phyloP scores from a whole-genome alignment of 1,140 invertebrate species.

The Caerostris darwini region DNA sequence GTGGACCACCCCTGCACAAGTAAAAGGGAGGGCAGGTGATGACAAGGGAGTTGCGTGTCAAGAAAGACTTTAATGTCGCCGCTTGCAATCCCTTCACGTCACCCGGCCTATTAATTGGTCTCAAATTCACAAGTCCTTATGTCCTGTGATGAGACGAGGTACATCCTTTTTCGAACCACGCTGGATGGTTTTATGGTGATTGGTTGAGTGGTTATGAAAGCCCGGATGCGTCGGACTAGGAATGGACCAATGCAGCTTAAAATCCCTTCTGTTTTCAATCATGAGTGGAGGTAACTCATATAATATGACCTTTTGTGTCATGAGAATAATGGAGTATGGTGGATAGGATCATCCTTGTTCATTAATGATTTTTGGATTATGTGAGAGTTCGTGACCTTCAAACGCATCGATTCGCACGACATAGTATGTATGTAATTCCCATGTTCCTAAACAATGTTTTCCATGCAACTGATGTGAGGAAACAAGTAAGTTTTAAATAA shows the following conservation, averaged over 20 bases:
- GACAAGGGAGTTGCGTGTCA: conserved; percentile 15
- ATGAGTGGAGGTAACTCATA: not conserved
- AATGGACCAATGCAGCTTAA: not conserved
- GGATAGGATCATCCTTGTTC: not conserved
- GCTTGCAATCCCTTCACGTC: conserved; percentile 59
- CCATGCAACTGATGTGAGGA: not conserved
- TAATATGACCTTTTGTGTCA: conserved; percentile 5
- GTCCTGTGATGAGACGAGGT: conserved; percentile 25
- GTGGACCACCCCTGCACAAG: conserved; percentile 59
- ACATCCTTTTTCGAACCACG: conserved; percentile 46
- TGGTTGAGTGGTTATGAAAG: conserved; percentile 28
- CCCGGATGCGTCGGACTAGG: conserved; percentile 13
- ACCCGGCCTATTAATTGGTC: conserved; percentile 62
- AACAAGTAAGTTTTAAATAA: too few relatives aligned
- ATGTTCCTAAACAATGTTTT: not conserved
- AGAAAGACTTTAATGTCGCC: not conserved
- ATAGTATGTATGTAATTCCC: not conserved
- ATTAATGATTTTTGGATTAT: not conserved
- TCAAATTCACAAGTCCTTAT: conserved; percentile 51
- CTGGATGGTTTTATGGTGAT: conserved; percentile 28
- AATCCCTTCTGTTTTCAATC: not conserved
- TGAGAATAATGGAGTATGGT: not conserved
- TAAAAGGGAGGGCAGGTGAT: conserved; percentile 11
- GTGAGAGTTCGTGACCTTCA: not conserved
- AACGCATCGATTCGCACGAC: not conserved